Percentiles rank a stretch among this genome's conserved stretches.
phyloP scores from a whole-genome alignment of 1,140 invertebrate genomes.

The Bilobella aurantiaca region DNA sequence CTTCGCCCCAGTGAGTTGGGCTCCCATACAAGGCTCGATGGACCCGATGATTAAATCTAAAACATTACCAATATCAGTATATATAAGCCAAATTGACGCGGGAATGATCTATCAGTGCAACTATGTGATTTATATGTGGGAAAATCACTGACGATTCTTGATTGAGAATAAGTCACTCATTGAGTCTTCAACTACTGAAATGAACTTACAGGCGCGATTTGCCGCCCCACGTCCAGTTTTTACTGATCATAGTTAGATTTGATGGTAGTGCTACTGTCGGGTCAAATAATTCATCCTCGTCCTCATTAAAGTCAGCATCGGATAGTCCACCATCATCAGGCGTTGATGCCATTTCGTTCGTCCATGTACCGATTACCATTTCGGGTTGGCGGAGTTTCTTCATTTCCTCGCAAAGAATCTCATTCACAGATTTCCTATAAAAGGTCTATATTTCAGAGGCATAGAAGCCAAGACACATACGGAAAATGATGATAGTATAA shows the following conservation, averaged over 20 bases:
- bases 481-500: neutral
- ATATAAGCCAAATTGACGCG: neutral
- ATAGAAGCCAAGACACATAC: neutral
- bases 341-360: constrained; percentile 80
- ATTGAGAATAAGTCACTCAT: too few relatives aligned
- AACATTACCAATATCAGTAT: neutral
- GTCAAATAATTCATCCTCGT: constrained; percentile 38
- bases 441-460: neutral
- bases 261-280: constrained; percentile 40
- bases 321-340: constrained; percentile 15
- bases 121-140: too few relatives aligned
- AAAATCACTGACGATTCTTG: too few relatives aligned
- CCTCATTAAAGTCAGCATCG: constrained; percentile 36
- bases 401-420: constrained; percentile 42
- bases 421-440: constrained; percentile 42
- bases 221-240: constrained; percentile 34
- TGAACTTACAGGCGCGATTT: constrained; percentile 23
- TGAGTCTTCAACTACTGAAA: too few relatives aligned
- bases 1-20: constrained; percentile 35
- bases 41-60: constrained; percentile 32
- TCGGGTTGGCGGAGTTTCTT: constrained; percentile 43
- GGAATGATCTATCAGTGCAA: too few relatives aligned
- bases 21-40: constrained; percentile 34
- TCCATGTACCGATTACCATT: constrained; percentile 82
- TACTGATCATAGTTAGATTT: constrained; percentile 40